A percentile compares a stretch with the other conserved stretches of the same genome.
Evolutionary conservation across 2,888 invertebrate species (phyloP).

Genomic region (Eustalomyia histrio): DNA sequence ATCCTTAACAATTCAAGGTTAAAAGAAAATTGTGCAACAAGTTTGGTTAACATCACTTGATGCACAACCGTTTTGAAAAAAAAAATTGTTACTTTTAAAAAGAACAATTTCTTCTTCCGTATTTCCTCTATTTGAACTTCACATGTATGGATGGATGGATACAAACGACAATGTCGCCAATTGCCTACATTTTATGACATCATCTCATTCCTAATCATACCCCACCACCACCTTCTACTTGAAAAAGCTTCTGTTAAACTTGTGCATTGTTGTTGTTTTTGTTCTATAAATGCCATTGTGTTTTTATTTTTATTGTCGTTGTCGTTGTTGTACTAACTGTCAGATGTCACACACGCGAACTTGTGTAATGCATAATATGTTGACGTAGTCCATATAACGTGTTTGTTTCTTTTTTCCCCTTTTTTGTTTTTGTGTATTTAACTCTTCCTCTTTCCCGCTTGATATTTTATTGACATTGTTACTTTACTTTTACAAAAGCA

Average conservation of each 20-base stretch:
- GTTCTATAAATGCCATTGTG: neutral
- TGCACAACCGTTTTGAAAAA: neutral
- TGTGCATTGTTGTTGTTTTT: neutral
- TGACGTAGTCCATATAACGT: constrained; percentile 51
- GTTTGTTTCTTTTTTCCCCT: constrained; percentile 15
- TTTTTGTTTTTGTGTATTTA: neutral
- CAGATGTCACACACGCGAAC: constrained; percentile 44
- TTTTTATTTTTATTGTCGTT: neutral
- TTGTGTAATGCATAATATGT: constrained; percentile 36
- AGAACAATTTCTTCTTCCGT: neutral
- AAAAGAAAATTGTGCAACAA: neutral
- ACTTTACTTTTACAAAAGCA: constrained; percentile 7
- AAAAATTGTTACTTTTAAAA: neutral
- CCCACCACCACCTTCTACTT: neutral
- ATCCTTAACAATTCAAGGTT: constrained; percentile 39
- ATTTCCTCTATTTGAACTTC: neutral
- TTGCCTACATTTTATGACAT: neutral
- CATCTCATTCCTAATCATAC: neutral
- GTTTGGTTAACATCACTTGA: neutral
- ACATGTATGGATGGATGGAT: neutral
- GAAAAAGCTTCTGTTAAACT: neutral
- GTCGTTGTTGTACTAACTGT: constrained; percentile 22
- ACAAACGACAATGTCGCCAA: constrained; percentile 31
- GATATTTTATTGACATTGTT: constrained; percentile 35
- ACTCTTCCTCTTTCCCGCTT: neutral